A percentile compares a stretch with the other conserved stretches of the same genome.
Conservation (phyloP, 2,888 invertebrate species). For the Trileptium ribeirensis region DNA sequence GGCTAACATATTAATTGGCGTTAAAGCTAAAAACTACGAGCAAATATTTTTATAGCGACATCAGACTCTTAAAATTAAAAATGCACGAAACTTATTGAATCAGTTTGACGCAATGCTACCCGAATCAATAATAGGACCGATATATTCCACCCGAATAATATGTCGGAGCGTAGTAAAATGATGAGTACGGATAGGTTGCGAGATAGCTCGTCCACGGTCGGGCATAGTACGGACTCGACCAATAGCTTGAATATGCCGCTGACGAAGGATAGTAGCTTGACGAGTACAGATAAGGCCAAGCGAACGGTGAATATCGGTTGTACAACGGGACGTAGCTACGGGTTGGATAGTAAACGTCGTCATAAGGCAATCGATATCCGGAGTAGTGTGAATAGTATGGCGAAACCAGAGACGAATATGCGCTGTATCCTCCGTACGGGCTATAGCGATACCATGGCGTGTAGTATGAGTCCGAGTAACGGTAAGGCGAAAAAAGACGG, state of each 20-base stretch:
- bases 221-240: background rate
- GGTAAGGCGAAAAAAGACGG: background rate
- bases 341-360: background rate
- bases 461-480: background rate
- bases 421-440: background rate
- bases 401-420: background rate
- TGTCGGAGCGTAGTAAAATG: background rate
- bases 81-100: too few species aligned
- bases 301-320: background rate
- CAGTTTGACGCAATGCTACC: too few species aligned
- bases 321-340: background rate
- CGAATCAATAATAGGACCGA: too few species aligned
- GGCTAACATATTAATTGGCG: too few species aligned
- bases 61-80: too few species aligned
- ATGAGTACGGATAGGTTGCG: background rate
- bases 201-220: background rate
- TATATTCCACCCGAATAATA: background rate
- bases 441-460: background rate
- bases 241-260: background rate
- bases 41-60: too few species aligned
- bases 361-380: background rate
- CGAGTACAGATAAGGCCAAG: background rate
- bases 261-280: background rate
- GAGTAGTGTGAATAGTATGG: background rate
- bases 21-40: too few species aligned